Conservation (phyloP, 2,113 vertebrate species). For the Laticauda colubrina region DNA sequence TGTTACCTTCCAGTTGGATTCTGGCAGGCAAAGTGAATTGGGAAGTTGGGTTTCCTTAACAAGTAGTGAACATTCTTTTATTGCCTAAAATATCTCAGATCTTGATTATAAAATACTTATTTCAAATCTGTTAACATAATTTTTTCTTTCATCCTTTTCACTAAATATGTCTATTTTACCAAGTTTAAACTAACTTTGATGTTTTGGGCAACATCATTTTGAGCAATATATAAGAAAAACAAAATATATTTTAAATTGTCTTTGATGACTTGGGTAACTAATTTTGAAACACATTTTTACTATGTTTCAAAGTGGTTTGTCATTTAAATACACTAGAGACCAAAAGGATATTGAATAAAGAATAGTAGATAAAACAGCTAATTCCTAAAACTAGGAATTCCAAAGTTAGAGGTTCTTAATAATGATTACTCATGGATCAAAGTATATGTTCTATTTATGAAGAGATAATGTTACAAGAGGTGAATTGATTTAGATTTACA, state of each 20-base stretch:
- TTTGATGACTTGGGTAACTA: slow-evolving; percentile 84
- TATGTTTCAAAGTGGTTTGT: slow-evolving; percentile 74
- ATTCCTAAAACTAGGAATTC: slow-evolving; percentile 20
- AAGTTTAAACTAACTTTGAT: slow-evolving; percentile 73
- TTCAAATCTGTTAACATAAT: slow-evolving; percentile 49
- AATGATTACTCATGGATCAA: slow-evolving; percentile 13
- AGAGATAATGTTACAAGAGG: background rate
- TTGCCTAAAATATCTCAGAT: background rate
- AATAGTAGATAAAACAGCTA: slow-evolving; percentile 21
- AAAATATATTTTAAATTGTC: slow-evolving; percentile 69
- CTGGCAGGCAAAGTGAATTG: background rate
- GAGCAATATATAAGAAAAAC: background rate
- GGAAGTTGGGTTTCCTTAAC: background rate
- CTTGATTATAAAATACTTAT: background rate
- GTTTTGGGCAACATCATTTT: slow-evolving; percentile 80
- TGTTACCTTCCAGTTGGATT: background rate
- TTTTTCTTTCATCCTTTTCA: slow-evolving; percentile 49
- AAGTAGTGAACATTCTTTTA: background rate
- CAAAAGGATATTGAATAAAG: slow-evolving; percentile 48
- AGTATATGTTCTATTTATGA: background rate
- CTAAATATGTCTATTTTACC: slow-evolving; percentile 34
- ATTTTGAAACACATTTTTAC: slow-evolving; percentile 77
- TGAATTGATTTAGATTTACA: background rate
- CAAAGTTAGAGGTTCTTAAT: slow-evolving; percentile 15
- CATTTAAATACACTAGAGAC: slow-evolving; percentile 75